Evolutionary conservation across 1,140 invertebrate species (phyloP).

Genomic region (Ceratoteleas bidentatus): DNA sequence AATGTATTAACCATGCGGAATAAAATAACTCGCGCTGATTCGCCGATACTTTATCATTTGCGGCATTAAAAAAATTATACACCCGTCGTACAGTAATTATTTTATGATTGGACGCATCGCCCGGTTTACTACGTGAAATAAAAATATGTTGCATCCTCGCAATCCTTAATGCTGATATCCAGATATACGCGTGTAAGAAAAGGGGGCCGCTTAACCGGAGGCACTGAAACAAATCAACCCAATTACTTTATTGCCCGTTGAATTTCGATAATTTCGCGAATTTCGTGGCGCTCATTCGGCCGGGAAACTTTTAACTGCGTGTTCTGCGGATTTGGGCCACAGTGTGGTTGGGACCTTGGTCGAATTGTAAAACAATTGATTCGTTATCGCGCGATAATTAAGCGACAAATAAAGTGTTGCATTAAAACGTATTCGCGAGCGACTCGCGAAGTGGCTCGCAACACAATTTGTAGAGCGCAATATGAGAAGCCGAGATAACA

Average conservation of each 20-base stretch:
- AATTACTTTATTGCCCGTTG: slow-evolving; percentile 23
- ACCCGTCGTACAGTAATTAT: slow-evolving; percentile 28
- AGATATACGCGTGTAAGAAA: too few relatives aligned
- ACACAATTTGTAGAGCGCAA: slow-evolving; percentile 61
- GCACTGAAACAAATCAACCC: slow-evolving; percentile 30
- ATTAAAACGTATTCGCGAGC: slow-evolving; percentile 32
- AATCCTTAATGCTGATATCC: too few relatives aligned
- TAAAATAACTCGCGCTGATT: slow-evolving; percentile 25
- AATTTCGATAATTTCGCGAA: slow-evolving; percentile 12
- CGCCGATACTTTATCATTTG: slow-evolving; percentile 25
- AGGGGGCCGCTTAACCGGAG: slow-evolving; percentile 5
- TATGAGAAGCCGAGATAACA: slow-evolving; percentile 62
- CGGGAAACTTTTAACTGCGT: too few relatives aligned
- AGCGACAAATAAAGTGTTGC: slow-evolving; percentile 19
- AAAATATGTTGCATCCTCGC: slow-evolving; percentile 16
- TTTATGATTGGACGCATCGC: slow-evolving; percentile 26
- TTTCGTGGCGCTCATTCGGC: too few relatives aligned
- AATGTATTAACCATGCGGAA: slow-evolving; percentile 3
- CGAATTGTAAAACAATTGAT: slow-evolving; percentile 12
- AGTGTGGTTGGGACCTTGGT: too few relatives aligned
- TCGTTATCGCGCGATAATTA: slow-evolving; percentile 22
- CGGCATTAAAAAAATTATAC: slow-evolving; percentile 10
- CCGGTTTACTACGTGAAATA: slow-evolving; percentile 26
- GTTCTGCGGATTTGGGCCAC: too few relatives aligned
- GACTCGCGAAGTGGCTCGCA: slow-evolving; percentile 51